These are phyloP conservation scores for Macrophya alboannulata DNA, from an alignment of 2,888 invertebrate genomes.

Conservation along the genomic window DNA sequence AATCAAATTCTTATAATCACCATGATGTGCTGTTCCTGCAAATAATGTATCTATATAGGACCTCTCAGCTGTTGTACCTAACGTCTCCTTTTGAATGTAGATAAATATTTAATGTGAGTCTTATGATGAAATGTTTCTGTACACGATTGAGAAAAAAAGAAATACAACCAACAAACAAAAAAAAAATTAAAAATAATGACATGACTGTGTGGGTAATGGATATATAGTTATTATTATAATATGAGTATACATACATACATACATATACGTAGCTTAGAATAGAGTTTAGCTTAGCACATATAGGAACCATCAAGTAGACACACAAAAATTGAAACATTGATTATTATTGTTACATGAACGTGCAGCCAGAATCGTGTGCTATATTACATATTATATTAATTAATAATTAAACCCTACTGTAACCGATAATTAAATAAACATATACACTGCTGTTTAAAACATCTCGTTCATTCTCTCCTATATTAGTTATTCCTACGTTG, in stretches of 20 bases:
- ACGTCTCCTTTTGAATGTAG: slow-evolving; percentile 34
- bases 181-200: background rate
- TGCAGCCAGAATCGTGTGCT: slow-evolving; percentile 54
- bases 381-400: slow-evolving; percentile 43
- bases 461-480: slow-evolving; percentile 11
- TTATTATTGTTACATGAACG: slow-evolving; percentile 49
- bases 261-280: slow-evolving; percentile 40
- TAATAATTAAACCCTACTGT: slow-evolving; percentile 56
- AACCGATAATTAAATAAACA: slow-evolving; percentile 64
- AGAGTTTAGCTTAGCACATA: slow-evolving; percentile 40
- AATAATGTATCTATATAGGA: slow-evolving; percentile 17
- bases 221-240: slow-evolving; percentile 26
- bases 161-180: background rate
- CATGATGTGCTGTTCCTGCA: background rate
- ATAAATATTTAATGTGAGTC: slow-evolving; percentile 38
- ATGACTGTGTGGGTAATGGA: slow-evolving; percentile 46
- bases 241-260: slow-evolving; percentile 35
- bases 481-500: background rate
- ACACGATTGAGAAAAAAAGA: slow-evolving; percentile 38
- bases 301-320: slow-evolving; percentile 52
- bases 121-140: slow-evolving; percentile 41
- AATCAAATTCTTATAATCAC: slow-evolving; percentile 15
- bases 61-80: slow-evolving; percentile 37
- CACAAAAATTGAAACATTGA: slow-evolving; percentile 40
- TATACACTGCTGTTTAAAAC: slow-evolving; percentile 65